A percentile compares a stretch with the other conserved stretches of the same genome.
Conservation (phyloP, 2,113 vertebrate species). For the Mystacornis crossleyi region DNA sequence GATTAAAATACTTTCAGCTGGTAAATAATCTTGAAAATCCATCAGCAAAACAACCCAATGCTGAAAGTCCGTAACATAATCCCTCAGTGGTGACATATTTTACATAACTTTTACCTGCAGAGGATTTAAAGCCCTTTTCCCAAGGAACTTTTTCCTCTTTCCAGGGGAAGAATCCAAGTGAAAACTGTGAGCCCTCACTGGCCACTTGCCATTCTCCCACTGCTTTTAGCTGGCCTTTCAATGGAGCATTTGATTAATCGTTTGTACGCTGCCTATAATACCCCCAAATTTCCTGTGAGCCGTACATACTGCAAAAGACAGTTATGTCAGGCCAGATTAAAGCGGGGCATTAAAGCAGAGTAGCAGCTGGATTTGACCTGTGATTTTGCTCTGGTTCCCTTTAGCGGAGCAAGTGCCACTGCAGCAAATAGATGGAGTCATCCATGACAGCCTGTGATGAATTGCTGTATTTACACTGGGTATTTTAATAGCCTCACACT, state of each 20-base stretch:
- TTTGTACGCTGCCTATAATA: constrained; percentile 70
- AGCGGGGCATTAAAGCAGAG: constrained; percentile 84
- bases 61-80: background rate
- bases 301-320: constrained; percentile 80
- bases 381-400: constrained; percentile 79
- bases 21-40: background rate
- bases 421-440: constrained; percentile 82
- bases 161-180: background rate
- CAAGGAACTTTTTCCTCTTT: background rate
- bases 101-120: background rate
- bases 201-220: constrained; percentile 4
- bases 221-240: constrained; percentile 68
- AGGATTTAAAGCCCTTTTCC: background rate
- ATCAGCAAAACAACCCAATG: background rate
- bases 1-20: background rate
- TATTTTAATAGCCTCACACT: constrained; percentile 94
- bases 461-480: constrained; percentile 92
- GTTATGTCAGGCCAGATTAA: constrained; percentile 82
- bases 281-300: constrained; percentile 76
- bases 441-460: constrained; percentile 91
- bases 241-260: constrained; percentile 80
- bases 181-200: background rate
- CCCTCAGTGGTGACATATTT: background rate
- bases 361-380: constrained; percentile 88
- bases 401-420: constrained; percentile 73